Conservation (phyloP, 2,797 vertebrate species). For the Knipowitschia caucasica region DNA sequence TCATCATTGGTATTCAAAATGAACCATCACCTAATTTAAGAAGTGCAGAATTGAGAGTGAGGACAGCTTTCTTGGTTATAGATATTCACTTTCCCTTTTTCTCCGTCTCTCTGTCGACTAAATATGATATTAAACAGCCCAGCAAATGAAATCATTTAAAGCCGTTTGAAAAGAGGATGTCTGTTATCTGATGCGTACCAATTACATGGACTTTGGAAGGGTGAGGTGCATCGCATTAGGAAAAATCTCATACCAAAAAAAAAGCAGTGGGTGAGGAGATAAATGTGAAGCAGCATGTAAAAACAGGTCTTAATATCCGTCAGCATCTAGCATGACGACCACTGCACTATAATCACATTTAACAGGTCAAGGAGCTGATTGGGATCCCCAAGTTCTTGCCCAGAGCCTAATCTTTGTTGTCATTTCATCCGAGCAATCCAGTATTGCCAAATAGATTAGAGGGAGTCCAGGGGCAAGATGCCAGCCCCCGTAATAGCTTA, state of each 20-base stretch:
- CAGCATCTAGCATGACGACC: constrained; percentile 29
- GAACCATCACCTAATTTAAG: constrained; percentile 55
- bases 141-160: constrained; percentile 71
- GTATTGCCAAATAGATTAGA: constrained; percentile 62
- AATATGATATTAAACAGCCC: constrained; percentile 73
- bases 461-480: constrained; percentile 42
- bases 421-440: constrained; percentile 58
- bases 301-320: constrained; percentile 13
- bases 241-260: constrained; percentile 23
- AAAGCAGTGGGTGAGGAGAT: not conserved
- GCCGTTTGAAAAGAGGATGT: constrained; percentile 60
- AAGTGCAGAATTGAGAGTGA: constrained; percentile 25
- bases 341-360: constrained; percentile 55
- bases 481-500: constrained; percentile 56
- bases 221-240: constrained; percentile 51
- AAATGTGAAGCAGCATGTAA: not conserved
- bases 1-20: constrained; percentile 61
- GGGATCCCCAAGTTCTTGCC: constrained; percentile 47
- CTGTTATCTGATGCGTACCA: constrained; percentile 58
- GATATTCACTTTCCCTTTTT: constrained; percentile 44
- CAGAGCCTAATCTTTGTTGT: constrained; percentile 62
- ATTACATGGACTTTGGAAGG: constrained; percentile 57
- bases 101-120: constrained; percentile 40
- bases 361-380: constrained; percentile 51
- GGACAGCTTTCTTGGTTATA: constrained; percentile 42